Percentiles rank a stretch among this genome's conserved stretches.
Evolutionary conservation across 2,797 vertebrate genomes (phyloP).

Genomic region (Poeciliopsis gracilis): DNA sequence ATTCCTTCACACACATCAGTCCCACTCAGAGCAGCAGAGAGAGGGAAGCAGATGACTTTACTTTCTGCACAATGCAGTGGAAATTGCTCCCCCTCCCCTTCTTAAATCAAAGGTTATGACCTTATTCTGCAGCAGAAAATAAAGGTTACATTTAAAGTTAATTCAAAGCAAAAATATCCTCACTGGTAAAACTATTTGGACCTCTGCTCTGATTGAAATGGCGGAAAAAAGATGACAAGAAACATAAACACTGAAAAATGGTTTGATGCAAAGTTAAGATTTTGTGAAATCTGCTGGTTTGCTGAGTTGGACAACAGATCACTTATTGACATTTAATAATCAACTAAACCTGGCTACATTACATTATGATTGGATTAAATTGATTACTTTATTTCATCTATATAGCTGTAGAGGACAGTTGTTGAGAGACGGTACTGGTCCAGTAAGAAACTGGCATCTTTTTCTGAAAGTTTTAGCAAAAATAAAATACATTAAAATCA

Average conservation of each 20-base stretch:
- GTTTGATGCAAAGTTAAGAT: neutral
- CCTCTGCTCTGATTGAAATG: neutral
- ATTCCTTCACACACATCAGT: slow-evolving; percentile 72
- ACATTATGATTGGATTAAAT: no score
- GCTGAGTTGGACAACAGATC: neutral
- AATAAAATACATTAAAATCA: no score
- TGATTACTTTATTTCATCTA: neutral
- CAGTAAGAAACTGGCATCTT: slow-evolving; percentile 21
- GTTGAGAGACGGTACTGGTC: neutral
- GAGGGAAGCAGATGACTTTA: slow-evolving; percentile 60
- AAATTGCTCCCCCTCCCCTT: neutral
- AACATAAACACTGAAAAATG: neutral
- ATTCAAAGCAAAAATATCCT: neutral
- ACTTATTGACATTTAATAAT: neutral
- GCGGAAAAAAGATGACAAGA: neutral
- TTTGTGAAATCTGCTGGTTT: neutral
- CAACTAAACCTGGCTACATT: neutral
- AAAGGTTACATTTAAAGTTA: neutral
- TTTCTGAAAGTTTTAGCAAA: slow-evolving; percentile 17
- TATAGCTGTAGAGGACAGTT: neutral
- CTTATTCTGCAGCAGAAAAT: neutral
- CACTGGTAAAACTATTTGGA: neutral
- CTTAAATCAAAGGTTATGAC: neutral
- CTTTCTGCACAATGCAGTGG: slow-evolving; percentile 6
- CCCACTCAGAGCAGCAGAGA: slow-evolving; percentile 42